These are phyloP conservation scores for Drosophila pachea DNA, from an alignment of 1,140 invertebrate genomes.

Conservation along the genomic window DNA sequence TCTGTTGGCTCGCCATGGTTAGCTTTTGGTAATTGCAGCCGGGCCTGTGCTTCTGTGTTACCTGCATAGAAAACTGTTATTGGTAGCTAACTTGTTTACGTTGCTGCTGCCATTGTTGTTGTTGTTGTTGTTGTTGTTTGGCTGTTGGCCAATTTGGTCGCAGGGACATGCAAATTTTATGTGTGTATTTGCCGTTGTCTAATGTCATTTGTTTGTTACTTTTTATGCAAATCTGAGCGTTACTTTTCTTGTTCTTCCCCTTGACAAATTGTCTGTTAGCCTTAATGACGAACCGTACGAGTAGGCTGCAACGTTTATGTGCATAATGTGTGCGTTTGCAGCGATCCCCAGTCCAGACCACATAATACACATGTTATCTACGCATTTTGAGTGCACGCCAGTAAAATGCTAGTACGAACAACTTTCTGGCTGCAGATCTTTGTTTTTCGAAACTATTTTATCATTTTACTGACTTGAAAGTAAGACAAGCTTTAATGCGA, in stretches of 20 bases:
- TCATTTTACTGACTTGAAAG: too few relatives aligned
- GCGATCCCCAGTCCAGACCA: slow-evolving; percentile 10
- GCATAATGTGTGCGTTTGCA: slow-evolving; percentile 37
- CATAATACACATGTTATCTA: slow-evolving; percentile 11
- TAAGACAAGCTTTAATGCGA: too few relatives aligned
- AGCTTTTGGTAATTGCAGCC: slow-evolving; percentile 71
- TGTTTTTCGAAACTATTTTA: too few relatives aligned
- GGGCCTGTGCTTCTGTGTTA: slow-evolving; percentile 64
- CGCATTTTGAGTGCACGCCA: not conserved
- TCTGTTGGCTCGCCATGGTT: slow-evolving; percentile 57
- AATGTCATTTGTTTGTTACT: slow-evolving; percentile 73
- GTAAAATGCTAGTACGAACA: slow-evolving; percentile 2
- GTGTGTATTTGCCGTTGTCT: slow-evolving; percentile 45
- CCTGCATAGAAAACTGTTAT: slow-evolving; percentile 61
- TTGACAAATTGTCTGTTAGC: slow-evolving; percentile 73
- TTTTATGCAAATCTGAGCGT: slow-evolving; percentile 72
- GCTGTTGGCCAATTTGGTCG: slow-evolving; percentile 64
- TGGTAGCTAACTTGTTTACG: slow-evolving; percentile 45
- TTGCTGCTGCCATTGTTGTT: slow-evolving; percentile 39
- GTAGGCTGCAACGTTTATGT: slow-evolving; percentile 39
- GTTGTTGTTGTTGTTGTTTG: slow-evolving; percentile 26
- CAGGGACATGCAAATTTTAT: slow-evolving; percentile 68
- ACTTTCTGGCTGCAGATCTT: too few relatives aligned
- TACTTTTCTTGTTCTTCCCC: slow-evolving; percentile 45
- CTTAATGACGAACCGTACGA: slow-evolving; percentile 67